A percentile compares a stretch with the other conserved stretches of the same genome.
Conservation (phyloP, 2,113 vertebrate genomes). For the Blennius ocellaris region DNA sequence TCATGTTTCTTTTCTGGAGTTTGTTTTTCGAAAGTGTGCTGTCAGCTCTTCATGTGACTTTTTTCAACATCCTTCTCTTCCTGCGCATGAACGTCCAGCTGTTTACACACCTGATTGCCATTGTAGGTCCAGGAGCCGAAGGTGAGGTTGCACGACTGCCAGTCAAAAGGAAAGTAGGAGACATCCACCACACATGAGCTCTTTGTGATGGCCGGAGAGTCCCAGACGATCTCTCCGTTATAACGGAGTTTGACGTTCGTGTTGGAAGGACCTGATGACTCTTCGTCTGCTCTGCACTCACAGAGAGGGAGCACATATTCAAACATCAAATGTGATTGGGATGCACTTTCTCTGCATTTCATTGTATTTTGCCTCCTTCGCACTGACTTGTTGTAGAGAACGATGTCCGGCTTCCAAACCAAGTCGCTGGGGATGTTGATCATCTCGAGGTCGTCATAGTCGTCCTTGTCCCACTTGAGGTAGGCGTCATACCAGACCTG, state of each 20-base stretch:
- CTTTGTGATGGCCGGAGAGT: constrained; percentile 96
- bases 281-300: constrained; percentile 90
- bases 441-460: constrained; percentile 94
- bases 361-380: not conserved
- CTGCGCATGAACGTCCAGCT: not conserved
- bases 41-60: too few relatives aligned
- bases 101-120: constrained; percentile 90
- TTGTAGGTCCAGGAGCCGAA: constrained; percentile 99
- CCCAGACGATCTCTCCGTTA: constrained; percentile 95
- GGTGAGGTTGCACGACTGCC: constrained; percentile 95
- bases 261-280: constrained; percentile 89
- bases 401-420: constrained; percentile 98
- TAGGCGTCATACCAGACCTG: constrained; percentile 94
- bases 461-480: constrained; percentile 93
- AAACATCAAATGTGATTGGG: not conserved
- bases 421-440: constrained; percentile 94
- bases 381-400: constrained; percentile 95
- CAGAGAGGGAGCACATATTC: not conserved
- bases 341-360: not conserved
- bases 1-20: too few relatives aligned
- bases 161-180: constrained; percentile 96
- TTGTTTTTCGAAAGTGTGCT: too few relatives aligned
- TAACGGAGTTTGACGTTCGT: constrained; percentile 96
- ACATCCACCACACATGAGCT: constrained; percentile 97
- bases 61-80: not conserved